Conservation (phyloP, 1,140 invertebrate genomes). For the Lineus longissimus region DNA sequence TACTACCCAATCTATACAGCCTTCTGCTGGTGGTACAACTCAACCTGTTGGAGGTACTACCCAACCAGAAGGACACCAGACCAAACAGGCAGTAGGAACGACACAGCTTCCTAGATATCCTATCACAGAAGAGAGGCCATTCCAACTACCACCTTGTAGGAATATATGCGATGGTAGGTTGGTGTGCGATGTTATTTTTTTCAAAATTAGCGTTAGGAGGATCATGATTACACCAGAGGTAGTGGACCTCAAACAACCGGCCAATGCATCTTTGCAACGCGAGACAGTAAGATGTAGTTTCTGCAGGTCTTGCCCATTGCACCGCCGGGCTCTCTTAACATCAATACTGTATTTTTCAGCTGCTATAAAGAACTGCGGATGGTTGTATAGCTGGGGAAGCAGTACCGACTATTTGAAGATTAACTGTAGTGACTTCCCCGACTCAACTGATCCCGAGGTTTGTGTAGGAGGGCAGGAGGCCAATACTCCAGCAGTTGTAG, state of each 20-base stretch:
- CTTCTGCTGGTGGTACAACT: too few species aligned
- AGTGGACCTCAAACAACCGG: neutral
- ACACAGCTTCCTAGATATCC: too few species aligned
- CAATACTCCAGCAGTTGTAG: slow-evolving; percentile 21
- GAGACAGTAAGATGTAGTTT: neutral
- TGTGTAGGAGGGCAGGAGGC: slow-evolving; percentile 40
- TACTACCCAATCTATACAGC: too few species aligned
- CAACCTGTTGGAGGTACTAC: too few species aligned
- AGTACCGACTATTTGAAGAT: slow-evolving; percentile 26
- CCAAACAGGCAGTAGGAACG: too few species aligned
- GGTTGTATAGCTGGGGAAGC: slow-evolving; percentile 37
- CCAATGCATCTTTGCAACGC: neutral
- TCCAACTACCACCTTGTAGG: slow-evolving; percentile 35
- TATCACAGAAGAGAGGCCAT: too few species aligned
- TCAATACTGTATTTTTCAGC: neutral
- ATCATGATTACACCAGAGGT: neutral
- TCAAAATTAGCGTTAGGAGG: neutral
- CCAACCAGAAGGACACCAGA: too few species aligned
- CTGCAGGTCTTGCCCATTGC: neutral
- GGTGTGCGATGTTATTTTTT: neutral
- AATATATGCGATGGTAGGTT: slow-evolving; percentile 41
- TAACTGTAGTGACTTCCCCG: slow-evolving; percentile 34
- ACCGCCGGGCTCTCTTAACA: too few species aligned
- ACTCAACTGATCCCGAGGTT: slow-evolving; percentile 31
- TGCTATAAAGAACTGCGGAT: slow-evolving; percentile 32